Conservation (phyloP, 2,888 invertebrate genomes). For the Phania funesta region DNA sequence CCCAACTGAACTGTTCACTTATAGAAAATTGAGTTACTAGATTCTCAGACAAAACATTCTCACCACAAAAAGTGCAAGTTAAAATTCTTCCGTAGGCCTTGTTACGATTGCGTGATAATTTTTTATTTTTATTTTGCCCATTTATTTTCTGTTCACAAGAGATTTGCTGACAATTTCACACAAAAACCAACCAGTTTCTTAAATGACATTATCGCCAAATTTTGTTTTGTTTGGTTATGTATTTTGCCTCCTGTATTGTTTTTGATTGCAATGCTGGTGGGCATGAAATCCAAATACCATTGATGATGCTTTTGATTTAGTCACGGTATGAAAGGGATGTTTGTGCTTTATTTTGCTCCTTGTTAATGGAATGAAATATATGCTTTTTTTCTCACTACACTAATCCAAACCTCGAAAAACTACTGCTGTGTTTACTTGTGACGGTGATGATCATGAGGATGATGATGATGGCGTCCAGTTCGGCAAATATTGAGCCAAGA, state of each 20-base stretch:
- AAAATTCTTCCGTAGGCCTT: neutral
- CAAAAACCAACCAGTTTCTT: conserved; percentile 49
- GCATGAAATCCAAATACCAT: conserved; percentile 65
- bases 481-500: conserved; percentile 8
- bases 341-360: conserved; percentile 53
- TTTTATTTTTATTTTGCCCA: neutral
- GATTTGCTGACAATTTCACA: conserved; percentile 61
- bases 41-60: neutral
- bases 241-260: conserved; percentile 23
- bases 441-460: conserved; percentile 34
- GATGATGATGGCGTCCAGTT: conserved; percentile 53
- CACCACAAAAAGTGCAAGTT: conserved; percentile 14
- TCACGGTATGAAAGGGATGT: conserved; percentile 66
- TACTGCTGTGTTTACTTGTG: conserved; percentile 42
- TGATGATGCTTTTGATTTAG: conserved; percentile 53
- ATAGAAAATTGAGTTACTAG: conserved; percentile 23
- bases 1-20: neutral
- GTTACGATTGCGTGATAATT: conserved; percentile 52
- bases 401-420: conserved; percentile 22
- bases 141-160: neutral
- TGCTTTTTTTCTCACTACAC: conserved; percentile 33
- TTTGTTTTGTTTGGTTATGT: conserved; percentile 14
- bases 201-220: conserved; percentile 65
- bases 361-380: conserved; percentile 39
- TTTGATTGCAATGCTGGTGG: conserved; percentile 58